A percentile compares a stretch with the other conserved stretches of the same genome.
These are phyloP conservation scores for Esox lucius DNA, from an alignment of 2,797 vertebrate species.

Conservation along the genomic window DNA sequence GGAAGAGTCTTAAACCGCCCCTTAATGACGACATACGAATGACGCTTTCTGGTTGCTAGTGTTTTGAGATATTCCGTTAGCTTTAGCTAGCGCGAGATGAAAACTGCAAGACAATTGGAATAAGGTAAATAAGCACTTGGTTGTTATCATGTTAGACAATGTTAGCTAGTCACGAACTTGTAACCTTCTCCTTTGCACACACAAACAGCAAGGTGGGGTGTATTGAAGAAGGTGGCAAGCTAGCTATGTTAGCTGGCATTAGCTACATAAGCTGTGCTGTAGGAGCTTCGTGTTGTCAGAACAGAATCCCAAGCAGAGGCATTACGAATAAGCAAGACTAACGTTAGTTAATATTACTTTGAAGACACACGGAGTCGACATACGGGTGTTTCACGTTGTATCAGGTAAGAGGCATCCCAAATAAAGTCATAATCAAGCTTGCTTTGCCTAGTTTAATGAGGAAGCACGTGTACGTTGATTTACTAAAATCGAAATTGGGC, in stretches of 20 bases:
- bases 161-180: neutral
- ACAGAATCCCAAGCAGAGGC: neutral
- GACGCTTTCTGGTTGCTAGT: slow-evolving; percentile 3
- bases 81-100: neutral
- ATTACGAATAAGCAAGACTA: too few relatives aligned
- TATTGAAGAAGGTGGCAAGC: neutral
- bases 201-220: neutral
- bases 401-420: neutral
- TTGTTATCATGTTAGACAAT: neutral
- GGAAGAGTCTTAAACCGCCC: slow-evolving; percentile 13
- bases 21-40: slow-evolving; percentile 24
- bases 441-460: neutral
- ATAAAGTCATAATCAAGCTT: neutral
- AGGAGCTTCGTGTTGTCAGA: neutral
- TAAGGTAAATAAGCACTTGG: neutral
- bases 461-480: neutral
- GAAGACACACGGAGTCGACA: neutral
- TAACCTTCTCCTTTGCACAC: neutral
- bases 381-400: neutral
- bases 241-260: neutral
- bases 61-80: neutral
- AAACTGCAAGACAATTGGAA: neutral
- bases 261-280: too few relatives aligned
- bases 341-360: neutral
- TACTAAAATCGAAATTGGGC: neutral